phyloP scores from a whole-genome alignment of 2,113 vertebrate species.

The Gavia stellata region DNA sequence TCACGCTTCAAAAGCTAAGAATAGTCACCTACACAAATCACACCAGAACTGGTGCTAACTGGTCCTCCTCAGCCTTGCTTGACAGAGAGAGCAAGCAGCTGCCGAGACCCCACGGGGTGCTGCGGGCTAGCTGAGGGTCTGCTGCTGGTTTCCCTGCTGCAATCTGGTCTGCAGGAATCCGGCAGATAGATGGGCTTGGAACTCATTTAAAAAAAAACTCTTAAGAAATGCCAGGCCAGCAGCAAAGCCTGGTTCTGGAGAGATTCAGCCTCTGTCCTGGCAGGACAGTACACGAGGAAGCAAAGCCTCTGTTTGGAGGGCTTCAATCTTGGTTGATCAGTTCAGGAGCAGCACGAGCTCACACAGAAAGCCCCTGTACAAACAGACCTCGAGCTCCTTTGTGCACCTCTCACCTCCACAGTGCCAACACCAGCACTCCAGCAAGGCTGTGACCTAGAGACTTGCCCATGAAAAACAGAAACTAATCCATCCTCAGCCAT shows the following conservation, averaged over 20 bases:
- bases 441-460: background rate
- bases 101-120: background rate
- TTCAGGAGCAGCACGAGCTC: background rate
- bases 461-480: background rate
- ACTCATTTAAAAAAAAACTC: background rate
- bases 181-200: background rate
- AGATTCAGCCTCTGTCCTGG: background rate
- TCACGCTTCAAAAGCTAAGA: background rate
- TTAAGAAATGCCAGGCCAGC: background rate
- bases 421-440: background rate
- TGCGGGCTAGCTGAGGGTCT: background rate
- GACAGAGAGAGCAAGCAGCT: background rate
- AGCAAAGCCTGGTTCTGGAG: background rate
- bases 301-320: background rate
- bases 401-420: fast-evolving
- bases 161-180: background rate
- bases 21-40: background rate
- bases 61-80: background rate
- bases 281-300: background rate
- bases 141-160: background rate
- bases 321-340: background rate
- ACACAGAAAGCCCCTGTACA: background rate
- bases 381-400: background rate
- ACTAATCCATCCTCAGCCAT: background rate
- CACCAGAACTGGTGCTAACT: background rate